phyloP scores from a whole-genome alignment of 2,113 vertebrate species.

The Marcusenius ussheri region DNA sequence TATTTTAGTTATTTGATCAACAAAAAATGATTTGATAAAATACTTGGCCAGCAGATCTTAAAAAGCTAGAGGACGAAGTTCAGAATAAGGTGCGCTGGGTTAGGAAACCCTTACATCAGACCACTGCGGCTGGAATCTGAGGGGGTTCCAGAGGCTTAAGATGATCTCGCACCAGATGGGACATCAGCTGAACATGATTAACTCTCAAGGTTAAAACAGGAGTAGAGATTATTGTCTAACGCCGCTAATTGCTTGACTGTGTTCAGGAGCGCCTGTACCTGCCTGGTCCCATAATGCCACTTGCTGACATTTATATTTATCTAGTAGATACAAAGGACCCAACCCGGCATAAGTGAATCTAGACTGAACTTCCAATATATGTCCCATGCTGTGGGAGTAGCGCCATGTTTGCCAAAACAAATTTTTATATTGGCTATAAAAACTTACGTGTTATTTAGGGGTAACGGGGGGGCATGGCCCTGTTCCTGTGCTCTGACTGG shows the following conservation, averaged over 20 bases:
- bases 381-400: neutral
- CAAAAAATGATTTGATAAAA: neutral
- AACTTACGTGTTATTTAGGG: neutral
- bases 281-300: neutral
- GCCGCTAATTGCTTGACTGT: neutral
- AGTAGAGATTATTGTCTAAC: neutral
- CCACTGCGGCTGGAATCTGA: neutral
- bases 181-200: neutral
- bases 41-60: neutral
- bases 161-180: neutral
- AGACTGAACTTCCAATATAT: neutral
- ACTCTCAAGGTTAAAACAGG: neutral
- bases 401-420: neutral
- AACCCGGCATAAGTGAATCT: neutral
- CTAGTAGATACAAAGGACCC: neutral
- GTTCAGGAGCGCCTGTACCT: neutral
- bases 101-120: neutral
- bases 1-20: too few species aligned
- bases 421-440: neutral
- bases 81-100: neutral
- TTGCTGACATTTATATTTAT: neutral
- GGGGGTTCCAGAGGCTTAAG: neutral
- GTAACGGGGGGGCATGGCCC: neutral
- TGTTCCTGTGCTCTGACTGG: neutral
- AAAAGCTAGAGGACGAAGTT: neutral